Evolutionary conservation across 2,888 invertebrate genomes (phyloP).

Genomic region (Mesorhabditis sp.): DNA sequence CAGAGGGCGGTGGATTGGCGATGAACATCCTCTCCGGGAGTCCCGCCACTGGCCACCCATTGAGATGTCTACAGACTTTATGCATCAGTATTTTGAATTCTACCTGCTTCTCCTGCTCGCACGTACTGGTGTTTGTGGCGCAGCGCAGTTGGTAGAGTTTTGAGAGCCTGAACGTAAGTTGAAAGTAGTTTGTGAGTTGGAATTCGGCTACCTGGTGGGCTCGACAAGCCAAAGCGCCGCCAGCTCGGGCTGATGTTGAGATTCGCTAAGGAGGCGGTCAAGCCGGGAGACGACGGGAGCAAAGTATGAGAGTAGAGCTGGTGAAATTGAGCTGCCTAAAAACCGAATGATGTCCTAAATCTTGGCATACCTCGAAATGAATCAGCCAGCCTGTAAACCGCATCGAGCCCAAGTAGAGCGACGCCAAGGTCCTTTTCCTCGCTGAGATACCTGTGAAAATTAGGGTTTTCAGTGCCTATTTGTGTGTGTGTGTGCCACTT

Average conservation of each 20-base stretch:
- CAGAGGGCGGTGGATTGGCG: conserved; percentile 52
- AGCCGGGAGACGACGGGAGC: conserved; percentile 47
- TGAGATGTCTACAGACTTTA: background rate
- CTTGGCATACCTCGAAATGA: conserved; percentile 34
- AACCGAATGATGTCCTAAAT: background rate
- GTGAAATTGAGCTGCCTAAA: conserved; percentile 20
- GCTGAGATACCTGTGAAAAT: conserved; percentile 39
- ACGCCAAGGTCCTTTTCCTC: conserved; percentile 51
- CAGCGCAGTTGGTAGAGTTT: conserved; percentile 55
- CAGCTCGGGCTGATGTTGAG: conserved; percentile 41
- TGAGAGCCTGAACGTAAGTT: conserved; percentile 26
- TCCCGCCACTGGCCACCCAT: conserved; percentile 45
- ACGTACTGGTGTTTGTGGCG: conserved; percentile 45
- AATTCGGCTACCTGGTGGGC: conserved; percentile 27
- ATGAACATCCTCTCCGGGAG: conserved; percentile 48
- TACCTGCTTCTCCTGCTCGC: conserved; percentile 47
- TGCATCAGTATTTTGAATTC: conserved; percentile 5
- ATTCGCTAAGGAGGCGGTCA: conserved; percentile 39
- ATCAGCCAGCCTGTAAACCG: conserved; percentile 45
- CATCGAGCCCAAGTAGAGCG: conserved; percentile 49
- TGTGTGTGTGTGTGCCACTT: no score
- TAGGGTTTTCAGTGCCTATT: background rate
- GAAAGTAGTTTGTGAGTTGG: background rate
- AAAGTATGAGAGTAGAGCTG: conserved; percentile 43
- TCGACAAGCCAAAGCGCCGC: conserved; percentile 53